phyloP scores from a whole-genome alignment of 2,113 vertebrate genomes.

The Boleophthalmus pectinirostris region DNA sequence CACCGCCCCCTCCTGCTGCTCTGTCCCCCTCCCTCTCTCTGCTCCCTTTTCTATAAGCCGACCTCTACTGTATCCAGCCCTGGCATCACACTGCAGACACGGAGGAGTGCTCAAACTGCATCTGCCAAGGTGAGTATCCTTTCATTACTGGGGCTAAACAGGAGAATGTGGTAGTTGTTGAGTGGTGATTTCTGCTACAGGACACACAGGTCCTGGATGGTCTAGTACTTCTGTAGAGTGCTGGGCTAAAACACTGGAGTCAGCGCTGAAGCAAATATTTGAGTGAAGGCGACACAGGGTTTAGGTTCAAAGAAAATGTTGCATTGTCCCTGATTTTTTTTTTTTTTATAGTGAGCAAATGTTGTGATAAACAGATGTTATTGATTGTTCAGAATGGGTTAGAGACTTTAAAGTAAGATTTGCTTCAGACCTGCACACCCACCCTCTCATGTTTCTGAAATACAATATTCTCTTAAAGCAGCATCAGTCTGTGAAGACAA shows the following conservation, averaged over 20 bases:
- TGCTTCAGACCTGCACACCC: constrained; percentile 14
- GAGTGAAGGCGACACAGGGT: constrained; percentile 26
- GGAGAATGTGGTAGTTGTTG: constrained; percentile 7
- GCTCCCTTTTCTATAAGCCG: constrained; percentile 58
- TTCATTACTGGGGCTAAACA: constrained; percentile 34
- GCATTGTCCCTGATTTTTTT: constrained; percentile 16
- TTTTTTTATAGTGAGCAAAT: constrained; percentile 3
- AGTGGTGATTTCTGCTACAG: constrained; percentile 12
- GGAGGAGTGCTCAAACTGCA: constrained; percentile 67
- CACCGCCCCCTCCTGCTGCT: constrained; percentile 32
- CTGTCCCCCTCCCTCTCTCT: constrained; percentile 40
- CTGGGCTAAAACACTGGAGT: constrained; percentile 23
- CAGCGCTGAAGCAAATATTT: constrained; percentile 40
- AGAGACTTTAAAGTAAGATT: constrained; percentile 18
- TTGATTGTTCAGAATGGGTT: constrained; percentile 17
- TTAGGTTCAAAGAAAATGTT: constrained; percentile 21
- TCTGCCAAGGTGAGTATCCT: constrained; percentile 67
- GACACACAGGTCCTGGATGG: background rate
- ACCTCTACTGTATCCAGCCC: constrained; percentile 74
- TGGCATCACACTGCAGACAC: constrained; percentile 69
- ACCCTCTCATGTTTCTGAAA: constrained; percentile 26
- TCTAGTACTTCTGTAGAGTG: constrained; percentile 17
- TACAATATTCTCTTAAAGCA: constrained; percentile 20
- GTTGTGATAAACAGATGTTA: constrained; percentile 24
- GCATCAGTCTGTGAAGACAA: constrained; percentile 10